Base-by-base conservation (phyloP, 2,888 invertebrate genomes). In the Crocallis elinguaria region DNA sequence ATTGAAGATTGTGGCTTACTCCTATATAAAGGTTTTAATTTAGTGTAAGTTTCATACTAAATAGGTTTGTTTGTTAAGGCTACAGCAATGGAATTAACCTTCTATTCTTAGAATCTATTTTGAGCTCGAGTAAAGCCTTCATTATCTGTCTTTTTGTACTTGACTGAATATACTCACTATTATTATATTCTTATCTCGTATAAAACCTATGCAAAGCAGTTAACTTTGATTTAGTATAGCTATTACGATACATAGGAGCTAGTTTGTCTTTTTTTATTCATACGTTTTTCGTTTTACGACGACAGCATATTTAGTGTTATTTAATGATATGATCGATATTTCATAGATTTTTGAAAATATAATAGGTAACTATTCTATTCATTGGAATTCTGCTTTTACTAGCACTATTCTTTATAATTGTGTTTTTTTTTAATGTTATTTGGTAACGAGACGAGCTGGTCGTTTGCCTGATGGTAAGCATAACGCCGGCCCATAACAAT, bases 171-270 rank as follows among this genome's bases (percentile, higher is more conserved):
- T n/a, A n/a, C n/a, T n/a, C n/a, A n/a, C n/a, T n/a, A n/a, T n/a
- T n/a, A n/a, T 19, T 4, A 11, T 39, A 39, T 29, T 39, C n/a
- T 16, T 17, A 39, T 17, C 5, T 1, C 17, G 9, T 41, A 35
- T 11, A 9, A 30, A 7, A 41, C 17, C n/a, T 29, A 41, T 39
- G 19, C 41, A 8, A 27, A 39, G 39, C 39, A 16, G 27, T 33
- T 16, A 41, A 41, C 12, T 41, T 29, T 41, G 41, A 29, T 41
- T 29, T 19, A 41, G 29, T 41, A 12, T 19, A 41, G 29, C 41
- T 19, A 19, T 41, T 30, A 19, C 2, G n/a, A 33, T 33, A 17
- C n/a, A 17, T 3, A 27, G 9, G n/a, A 11, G 1, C 27, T n/a
- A 3, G 25, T 14, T 14, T 25, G 25, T n/a, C 9, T 25, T 36